Evolutionary conservation across 2,113 vertebrate species (phyloP), one percentile per base, ranked within the genome.

Genomic region (Rhabdornis inornatus): DNA sequence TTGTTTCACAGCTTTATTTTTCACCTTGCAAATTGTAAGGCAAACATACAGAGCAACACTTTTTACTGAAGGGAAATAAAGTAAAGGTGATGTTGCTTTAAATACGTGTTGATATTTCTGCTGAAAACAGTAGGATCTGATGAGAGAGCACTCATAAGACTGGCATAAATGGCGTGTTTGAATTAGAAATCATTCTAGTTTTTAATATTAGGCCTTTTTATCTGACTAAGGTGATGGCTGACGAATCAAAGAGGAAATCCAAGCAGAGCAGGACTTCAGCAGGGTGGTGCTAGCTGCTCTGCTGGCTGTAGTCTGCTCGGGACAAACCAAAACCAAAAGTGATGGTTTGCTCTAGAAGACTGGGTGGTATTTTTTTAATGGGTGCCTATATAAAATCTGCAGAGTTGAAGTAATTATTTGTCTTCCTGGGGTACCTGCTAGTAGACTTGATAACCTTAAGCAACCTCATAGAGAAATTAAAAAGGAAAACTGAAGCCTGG

Each of bases 171-270:
- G 42, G 7, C 33, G 15, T 44, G 9, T 47, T 83, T 59, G 37
- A 69, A 18, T 70, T 84, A 31, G 33, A 42, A 79, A 60, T 55
- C 3, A 12, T 69, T 88, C 4, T n/a, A 15, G 52, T 65, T 95
- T 63, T 49, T 60, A 52, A 5, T 69, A 25, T 17, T 37, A 44
- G 7, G 15, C 72, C 11, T 60, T 72, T 92, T 86, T n/a, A 14
- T 56, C 53, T 44, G 17, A 15, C 39, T 28, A 23, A 74, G 4
- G 2, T 50, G 31, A 31, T 16, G 55, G 64, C 63, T 85, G 65
- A 79, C 37, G 79, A 79, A 76, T 63, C 47, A 42, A 81, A 66
- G 91, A 66, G 60, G 74, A 88, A 69, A 61, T 95, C 57, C 24
- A 50, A 52, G n/a, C 16, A 44, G n/a, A 80, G 40, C 44, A 71